These are phyloP conservation scores for Seriola aureovittata DNA, from an alignment of 2,113 vertebrate species.

Conservation along the genomic window DNA sequence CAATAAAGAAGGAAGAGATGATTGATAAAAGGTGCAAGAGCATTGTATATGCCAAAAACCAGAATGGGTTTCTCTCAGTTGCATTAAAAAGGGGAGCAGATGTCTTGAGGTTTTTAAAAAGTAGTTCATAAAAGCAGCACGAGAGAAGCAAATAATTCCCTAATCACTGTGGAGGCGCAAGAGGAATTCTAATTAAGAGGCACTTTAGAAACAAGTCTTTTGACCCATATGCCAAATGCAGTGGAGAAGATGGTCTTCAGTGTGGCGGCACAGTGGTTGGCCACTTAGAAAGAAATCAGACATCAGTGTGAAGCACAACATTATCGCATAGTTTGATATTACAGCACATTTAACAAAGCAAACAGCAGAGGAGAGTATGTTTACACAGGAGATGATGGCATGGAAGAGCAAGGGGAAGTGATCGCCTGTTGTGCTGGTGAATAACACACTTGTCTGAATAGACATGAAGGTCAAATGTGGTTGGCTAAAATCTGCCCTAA, in stretches of 20 bases:
- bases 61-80: neutral
- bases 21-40: neutral
- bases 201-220: constrained; percentile 28
- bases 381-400: neutral
- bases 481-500: neutral
- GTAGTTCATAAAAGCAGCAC: constrained; percentile 29
- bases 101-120: constrained; percentile 30
- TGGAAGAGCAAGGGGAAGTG: neutral
- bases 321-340: constrained; percentile 1
- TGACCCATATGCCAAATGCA: constrained; percentile 24
- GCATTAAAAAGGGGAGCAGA: constrained; percentile 24
- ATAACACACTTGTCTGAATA: neutral
- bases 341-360: neutral
- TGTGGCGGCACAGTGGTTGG: constrained; percentile 18
- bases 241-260: neutral
- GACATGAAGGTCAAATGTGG: neutral
- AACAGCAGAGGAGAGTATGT: neutral
- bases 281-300: constrained; percentile 32
- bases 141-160: constrained; percentile 25
- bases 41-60: neutral
- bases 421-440: neutral
- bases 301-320: constrained; percentile 8
- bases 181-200: constrained; percentile 46
- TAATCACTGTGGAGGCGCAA: constrained; percentile 20
- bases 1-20: neutral